Percentiles rank a stretch among this genome's conserved stretches.
These are phyloP conservation scores for Phocides pigmalion DNA, from an alignment of 1,140 invertebrate genomes.

Conservation along the genomic window DNA sequence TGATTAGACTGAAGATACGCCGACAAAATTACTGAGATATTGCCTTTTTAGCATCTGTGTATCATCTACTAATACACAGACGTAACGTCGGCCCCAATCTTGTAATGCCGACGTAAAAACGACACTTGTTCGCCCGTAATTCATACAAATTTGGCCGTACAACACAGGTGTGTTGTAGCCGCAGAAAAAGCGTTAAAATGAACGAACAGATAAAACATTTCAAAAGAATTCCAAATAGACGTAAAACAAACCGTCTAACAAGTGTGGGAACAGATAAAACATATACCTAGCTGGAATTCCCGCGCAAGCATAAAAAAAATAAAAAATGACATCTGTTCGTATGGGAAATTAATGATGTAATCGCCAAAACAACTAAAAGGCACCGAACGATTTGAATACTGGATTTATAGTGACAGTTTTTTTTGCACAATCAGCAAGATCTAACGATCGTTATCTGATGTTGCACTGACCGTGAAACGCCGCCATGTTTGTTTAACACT, in stretches of 20 bases:
- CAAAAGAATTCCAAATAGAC: slow-evolving; percentile 13
- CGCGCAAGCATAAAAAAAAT: neutral
- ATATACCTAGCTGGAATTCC: neutral
- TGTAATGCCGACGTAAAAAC: too few species aligned
- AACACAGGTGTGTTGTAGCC: too few species aligned
- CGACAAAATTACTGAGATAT: too few species aligned
- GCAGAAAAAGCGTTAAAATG: too few species aligned
- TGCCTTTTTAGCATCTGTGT: too few species aligned
- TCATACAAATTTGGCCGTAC: too few species aligned
- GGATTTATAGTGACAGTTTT: slow-evolving; percentile 12
- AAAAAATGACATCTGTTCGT: slow-evolving; percentile 7
- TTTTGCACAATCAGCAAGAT: slow-evolving; percentile 7
- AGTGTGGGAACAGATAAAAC: slow-evolving; percentile 8
- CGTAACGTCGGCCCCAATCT: too few species aligned
- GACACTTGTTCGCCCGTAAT: too few species aligned
- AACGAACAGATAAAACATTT: slow-evolving; percentile 4
- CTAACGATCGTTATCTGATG: slow-evolving; percentile 17
- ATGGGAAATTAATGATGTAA: slow-evolving; percentile 44
- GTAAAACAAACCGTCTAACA: slow-evolving; percentile 5
- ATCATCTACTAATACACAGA: too few species aligned
- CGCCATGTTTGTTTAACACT: slow-evolving; percentile 15
- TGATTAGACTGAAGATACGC: too few species aligned
- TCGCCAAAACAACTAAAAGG: slow-evolving; percentile 25
- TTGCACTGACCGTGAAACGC: slow-evolving; percentile 30
- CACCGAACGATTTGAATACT: slow-evolving; percentile 32